These are phyloP conservation scores for Neoniphon sammara DNA, from an alignment of 2,797 vertebrate genomes.

Conservation along the genomic window DNA sequence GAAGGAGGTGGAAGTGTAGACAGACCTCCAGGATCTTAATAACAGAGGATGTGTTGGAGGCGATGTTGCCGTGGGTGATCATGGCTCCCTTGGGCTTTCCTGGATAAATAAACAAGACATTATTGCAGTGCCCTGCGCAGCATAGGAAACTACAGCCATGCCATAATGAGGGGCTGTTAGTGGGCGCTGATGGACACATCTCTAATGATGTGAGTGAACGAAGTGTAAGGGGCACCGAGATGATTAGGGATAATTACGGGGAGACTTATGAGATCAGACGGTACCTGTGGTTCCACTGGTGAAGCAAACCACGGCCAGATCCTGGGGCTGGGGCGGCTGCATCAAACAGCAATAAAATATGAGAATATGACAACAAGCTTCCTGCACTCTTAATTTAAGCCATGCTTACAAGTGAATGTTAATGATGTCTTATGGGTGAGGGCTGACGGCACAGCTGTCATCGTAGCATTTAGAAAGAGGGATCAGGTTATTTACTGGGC, in stretches of 20 bases:
- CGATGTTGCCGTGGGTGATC: slow-evolving; percentile 89
- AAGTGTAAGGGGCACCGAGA: neutral
- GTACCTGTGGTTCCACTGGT: slow-evolving; percentile 88
- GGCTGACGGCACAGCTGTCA: slow-evolving; percentile 60
- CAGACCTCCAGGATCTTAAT: slow-evolving; percentile 89
- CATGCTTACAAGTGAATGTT: slow-evolving; percentile 66
- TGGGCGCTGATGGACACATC: slow-evolving; percentile 72
- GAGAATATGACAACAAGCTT: slow-evolving; percentile 64
- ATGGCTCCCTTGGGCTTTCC: slow-evolving; percentile 89
- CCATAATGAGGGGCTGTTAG: slow-evolving; percentile 73
- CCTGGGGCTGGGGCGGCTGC: slow-evolving; percentile 84
- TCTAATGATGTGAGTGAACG: slow-evolving; percentile 62
- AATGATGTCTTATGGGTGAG: slow-evolving; percentile 71
- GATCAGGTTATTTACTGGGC: slow-evolving; percentile 54
- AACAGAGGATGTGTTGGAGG: slow-evolving; percentile 87
- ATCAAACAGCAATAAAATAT: slow-evolving; percentile 65
- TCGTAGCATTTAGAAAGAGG: slow-evolving; percentile 54
- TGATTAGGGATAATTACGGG: slow-evolving; percentile 59
- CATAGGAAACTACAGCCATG: slow-evolving; percentile 75
- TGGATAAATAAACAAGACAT: slow-evolving; percentile 83
- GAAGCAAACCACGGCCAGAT: slow-evolving; percentile 87
- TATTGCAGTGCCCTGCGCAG: slow-evolving; percentile 67
- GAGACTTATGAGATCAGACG: slow-evolving; percentile 61
- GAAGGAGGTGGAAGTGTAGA: slow-evolving; percentile 78
- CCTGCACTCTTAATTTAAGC: slow-evolving; percentile 61